Conservation (phyloP, 64 coral and sea anemone species). For the Astreopora myriophthalma region DNA sequence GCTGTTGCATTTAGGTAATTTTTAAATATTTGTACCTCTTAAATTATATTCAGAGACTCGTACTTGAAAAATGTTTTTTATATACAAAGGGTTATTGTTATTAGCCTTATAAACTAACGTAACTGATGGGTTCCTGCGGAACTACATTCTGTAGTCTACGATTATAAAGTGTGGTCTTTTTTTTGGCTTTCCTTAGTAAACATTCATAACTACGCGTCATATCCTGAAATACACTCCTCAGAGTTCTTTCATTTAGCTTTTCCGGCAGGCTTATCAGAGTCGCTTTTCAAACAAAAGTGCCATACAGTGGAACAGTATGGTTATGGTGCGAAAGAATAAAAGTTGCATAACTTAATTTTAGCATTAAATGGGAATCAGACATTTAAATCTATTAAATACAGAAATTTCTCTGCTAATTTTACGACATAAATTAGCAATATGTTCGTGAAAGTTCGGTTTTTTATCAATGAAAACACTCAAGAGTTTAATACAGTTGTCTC, state of each 20-base stretch:
- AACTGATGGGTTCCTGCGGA: too few relatives aligned
- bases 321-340: conserved; percentile 53
- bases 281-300: conserved; percentile 36
- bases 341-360: conserved; percentile 35
- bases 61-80: too few relatives aligned
- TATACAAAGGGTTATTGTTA: too few relatives aligned
- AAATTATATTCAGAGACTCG: too few relatives aligned
- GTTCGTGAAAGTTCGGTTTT: not conserved
- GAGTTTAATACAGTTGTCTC: conserved; percentile 50
- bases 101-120: conserved; percentile 30
- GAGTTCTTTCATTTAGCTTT: conserved; percentile 24
- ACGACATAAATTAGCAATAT: conserved; percentile 12
- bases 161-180: conserved; percentile 33
- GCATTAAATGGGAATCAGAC: conserved; percentile 20
- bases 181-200: too few relatives aligned
- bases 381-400: too few relatives aligned
- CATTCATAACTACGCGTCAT: too few relatives aligned
- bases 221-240: too few relatives aligned
- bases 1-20: too few relatives aligned
- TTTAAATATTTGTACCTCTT: too few relatives aligned
- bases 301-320: conserved; percentile 15
- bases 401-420: conserved; percentile 47
- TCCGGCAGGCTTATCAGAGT: conserved; percentile 27
- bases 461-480: conserved; percentile 6
- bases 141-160: conserved; percentile 24